Conservation (phyloP, 2,888 invertebrate genomes). For the Dorcus hopei region DNA sequence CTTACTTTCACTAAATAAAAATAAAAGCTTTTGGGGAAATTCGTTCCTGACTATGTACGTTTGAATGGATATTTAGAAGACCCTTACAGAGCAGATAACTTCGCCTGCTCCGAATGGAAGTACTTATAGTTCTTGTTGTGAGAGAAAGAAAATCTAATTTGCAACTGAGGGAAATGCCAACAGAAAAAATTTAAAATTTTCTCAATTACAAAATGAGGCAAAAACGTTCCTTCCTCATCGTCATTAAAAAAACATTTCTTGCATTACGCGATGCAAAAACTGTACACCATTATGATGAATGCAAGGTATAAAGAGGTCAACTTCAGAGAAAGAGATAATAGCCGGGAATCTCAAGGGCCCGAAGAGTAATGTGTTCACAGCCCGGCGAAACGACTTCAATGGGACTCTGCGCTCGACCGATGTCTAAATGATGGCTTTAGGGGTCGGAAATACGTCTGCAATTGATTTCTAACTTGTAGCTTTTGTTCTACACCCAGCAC, state of each 20-base stretch:
- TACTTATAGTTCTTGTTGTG: too few species aligned
- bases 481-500: conserved; percentile 7
- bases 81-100: too few species aligned
- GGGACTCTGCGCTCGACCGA: conserved; percentile 24
- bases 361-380: conserved; percentile 28
- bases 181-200: too few species aligned
- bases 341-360: conserved; percentile 21
- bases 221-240: too few species aligned
- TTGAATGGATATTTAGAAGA: too few species aligned
- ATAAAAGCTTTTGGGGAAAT: too few species aligned
- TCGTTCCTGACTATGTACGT: too few species aligned
- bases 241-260: neutral
- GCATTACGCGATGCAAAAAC: neutral
- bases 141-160: too few species aligned
- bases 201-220: too few species aligned
- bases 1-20: too few species aligned
- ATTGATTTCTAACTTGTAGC: conserved; percentile 27
- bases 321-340: conserved; percentile 16
- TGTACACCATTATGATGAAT: neutral
- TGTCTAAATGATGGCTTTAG: conserved; percentile 29
- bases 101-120: too few species aligned
- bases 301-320: conserved; percentile 14
- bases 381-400: conserved; percentile 26
- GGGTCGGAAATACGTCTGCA: conserved; percentile 23
- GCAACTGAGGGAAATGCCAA: too few species aligned